Base-by-base conservation (phyloP, 2,113 vertebrate species). In the Myiozetetes cayanensis region DNA sequence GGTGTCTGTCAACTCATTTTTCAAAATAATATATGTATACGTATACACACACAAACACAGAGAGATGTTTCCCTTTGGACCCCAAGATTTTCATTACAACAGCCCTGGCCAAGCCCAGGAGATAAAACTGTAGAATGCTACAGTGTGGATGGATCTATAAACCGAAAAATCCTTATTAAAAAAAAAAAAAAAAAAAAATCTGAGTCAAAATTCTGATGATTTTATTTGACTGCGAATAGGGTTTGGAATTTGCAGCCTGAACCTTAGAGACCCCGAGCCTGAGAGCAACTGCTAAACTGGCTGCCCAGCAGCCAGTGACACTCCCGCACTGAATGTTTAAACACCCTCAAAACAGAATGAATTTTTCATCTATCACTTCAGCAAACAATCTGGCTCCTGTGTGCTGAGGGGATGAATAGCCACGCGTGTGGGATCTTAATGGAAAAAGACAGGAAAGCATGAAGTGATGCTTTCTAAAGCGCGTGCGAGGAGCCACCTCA, bases 281-380 rank as follows among this genome's bases (percentile, higher is more conserved):
- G 50, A 4, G 85, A 85, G 61, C 46, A 78, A 37, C 62, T 6
- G 92, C 77, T 77, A 44, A 91, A 70, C 88, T n/a, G 88, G 77
- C 75, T 92, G 35, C 90, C 67, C 92, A 61, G 95, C 93, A 91
- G 94, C 90, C 93, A 37, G 94, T 44, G 93, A 37, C 80, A 14
- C 77, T 93, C 95, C 96, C 37, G 88, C 90, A 56, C 7, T 94
- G 96, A 96, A 96, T 96, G 91, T 96, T 96, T 93, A 94, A 96
- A 93, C 90, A 93, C 94, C 84, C 85, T 75, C 92, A 44, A 94
- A 97, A 85, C 78, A 87, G 90, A 94, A 96, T 96, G 91, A 95
- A 93, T 97, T 97, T 97, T 97, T 96, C 90, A 96, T 96, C 94
- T 89, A 93, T 94, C 95, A 91, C 91, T 96, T 94, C 2, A 4